Base-by-base conservation (phyloP, 2,888 invertebrate species). In the Platycheirus rosarum region DNA sequence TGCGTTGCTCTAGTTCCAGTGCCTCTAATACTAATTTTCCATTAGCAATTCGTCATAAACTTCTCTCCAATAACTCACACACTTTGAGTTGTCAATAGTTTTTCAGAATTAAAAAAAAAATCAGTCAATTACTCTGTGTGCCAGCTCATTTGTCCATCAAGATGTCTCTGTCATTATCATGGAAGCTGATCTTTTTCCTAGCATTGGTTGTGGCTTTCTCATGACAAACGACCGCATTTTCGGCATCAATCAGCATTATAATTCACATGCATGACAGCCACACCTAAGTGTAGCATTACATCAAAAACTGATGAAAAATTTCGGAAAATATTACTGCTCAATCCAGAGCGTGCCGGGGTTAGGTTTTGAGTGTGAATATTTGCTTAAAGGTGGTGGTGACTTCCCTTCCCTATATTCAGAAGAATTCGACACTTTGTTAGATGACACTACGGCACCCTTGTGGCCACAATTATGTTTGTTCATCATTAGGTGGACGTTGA, bases 61-160 rank as follows among this genome's bases (percentile, higher is more conserved):
- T 69, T 76, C 55, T 69, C 48, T 63, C 55, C 63, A 55, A 63
- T 7, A 32, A 32, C 29, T 8, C 29, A 32, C 29, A 32, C 1
- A 2, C 23, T 32, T 4, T 32, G 8, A 32, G 8, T 7, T 8
- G 8, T 8, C 8, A 7, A 32, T 32, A 32, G 2, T 8, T 32
- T 8, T 57, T 74, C 18, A 26, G 32, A 29, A 11, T 5, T 8
- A 9, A 44, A 5, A 29, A 76, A 32, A 75, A 80, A 80, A 70
- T 80, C 57, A 75, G 51, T 57, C 75, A 74, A 75, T 80, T 80
- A 80, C 69, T 79, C 46, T 63, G 55, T 26, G 42, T 23, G 44
- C 46, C 23, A 63, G 46, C 62, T 57, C 66, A 78, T 35, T 42
- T 66, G 60, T 44, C 57, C 26, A 35, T 53, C 53, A 44, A 68